Base-by-base conservation (phyloP, 2,113 vertebrate species). In the Cinclus mexicanus region DNA sequence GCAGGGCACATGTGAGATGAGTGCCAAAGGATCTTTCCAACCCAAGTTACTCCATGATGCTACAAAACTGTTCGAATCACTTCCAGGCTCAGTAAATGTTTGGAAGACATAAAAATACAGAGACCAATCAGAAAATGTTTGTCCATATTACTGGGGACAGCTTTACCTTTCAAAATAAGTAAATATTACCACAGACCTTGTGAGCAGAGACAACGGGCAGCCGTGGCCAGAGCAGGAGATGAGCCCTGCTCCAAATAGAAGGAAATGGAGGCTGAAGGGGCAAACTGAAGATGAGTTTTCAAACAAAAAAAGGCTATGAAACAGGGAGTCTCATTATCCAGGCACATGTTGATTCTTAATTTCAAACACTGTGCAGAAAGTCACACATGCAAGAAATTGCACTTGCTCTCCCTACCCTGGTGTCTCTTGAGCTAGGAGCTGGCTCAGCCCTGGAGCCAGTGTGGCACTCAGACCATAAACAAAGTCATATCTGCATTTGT, bases 1-100 rank as follows among this genome's bases (percentile, higher is more conserved):
- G 55, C 3, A 21, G 13, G 10, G 35, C 2, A 1, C 2, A 3
- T 22, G 4, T 19, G 21, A 87, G 14, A 31, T 3, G 2, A 35
- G 26, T 31, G 47, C 6, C 26, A 28, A 37, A 67, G n/a, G n/a
- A 37, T 33, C 74, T 39, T 76, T 67, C 71, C 55, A 53, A 52
- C 17, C 11, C 47, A 24, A 47, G 22, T 23, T 25, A 61, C 20
- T 29, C 59, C 22, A 26, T 28, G 29, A 44, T 25, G 53, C 75
- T 44, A 39, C 49, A 59, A 28, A 72, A 63, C 4, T 39, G 31
- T 19, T 81, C 28, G 10, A 53, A 57, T 53, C 24, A 18, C 59
- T 72, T 63, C 31, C 35, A 29, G 15, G 28, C 42, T n/a, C 83
- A 49, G 29, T 31, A 63, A 63, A 77, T 18, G 6, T 59, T 49